phyloP scores from a whole-genome alignment of 2,797 vertebrate species.

The Mormyrops boulengeri region DNA sequence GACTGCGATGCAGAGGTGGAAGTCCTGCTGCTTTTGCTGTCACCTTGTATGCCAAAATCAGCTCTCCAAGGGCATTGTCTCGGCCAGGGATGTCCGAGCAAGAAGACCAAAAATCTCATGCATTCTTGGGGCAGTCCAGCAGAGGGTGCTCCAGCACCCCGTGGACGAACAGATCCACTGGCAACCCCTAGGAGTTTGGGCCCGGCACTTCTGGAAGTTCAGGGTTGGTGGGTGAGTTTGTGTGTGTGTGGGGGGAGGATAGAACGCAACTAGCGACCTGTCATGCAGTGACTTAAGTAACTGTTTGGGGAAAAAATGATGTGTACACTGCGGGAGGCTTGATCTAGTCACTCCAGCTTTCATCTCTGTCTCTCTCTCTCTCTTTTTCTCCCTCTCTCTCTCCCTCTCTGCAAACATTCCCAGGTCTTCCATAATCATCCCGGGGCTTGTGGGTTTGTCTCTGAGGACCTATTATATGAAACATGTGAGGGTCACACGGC shows the following conservation, averaged over 20 bases:
- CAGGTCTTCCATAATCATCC: background rate
- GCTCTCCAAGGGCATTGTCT: background rate
- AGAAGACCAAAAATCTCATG: background rate
- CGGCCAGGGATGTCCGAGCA: background rate
- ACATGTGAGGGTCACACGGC: background rate
- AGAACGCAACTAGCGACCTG: background rate
- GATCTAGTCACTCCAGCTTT: background rate
- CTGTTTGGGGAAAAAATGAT: background rate
- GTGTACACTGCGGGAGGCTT: background rate
- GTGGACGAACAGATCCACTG: background rate
- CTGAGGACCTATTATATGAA: background rate
- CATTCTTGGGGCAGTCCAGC: background rate
- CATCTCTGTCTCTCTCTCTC: conserved; percentile 4
- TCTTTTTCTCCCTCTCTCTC: background rate
- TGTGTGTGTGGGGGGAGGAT: background rate
- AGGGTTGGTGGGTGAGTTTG: background rate
- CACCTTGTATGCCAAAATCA: background rate
- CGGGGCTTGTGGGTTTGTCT: background rate
- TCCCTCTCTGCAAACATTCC: background rate
- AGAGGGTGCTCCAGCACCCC: background rate
- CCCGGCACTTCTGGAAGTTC: background rate
- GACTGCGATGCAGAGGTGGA: background rate
- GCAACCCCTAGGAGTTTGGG: background rate
- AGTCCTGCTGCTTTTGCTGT: background rate
- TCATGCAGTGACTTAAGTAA: conserved; percentile 25